Percentiles rank a stretch among this genome's conserved stretches.
phyloP scores from a whole-genome alignment of 1,140 invertebrate genomes.

The Calliopsis andreniformis region DNA sequence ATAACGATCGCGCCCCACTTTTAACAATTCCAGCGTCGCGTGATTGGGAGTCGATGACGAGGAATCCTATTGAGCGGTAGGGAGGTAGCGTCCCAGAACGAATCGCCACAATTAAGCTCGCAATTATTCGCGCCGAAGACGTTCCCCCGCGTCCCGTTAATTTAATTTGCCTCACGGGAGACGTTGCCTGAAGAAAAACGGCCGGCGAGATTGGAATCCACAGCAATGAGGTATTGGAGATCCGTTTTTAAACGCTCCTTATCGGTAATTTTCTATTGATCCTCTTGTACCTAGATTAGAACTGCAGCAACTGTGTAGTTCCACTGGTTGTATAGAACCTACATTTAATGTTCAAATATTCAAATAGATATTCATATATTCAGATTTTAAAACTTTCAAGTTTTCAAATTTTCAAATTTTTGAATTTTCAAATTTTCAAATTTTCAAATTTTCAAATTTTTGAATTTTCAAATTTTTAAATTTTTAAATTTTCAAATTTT shows the following conservation, averaged over 20 bases:
- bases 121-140: constrained; percentile 65
- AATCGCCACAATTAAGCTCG: constrained; percentile 66
- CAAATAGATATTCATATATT: no score
- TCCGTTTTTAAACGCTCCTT: constrained; percentile 58
- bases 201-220: constrained; percentile 56
- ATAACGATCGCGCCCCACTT: not conserved
- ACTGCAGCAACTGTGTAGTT: not conserved
- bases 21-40: constrained; percentile 49
- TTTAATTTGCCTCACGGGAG: constrained; percentile 64
- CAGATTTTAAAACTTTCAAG: no score
- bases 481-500: no score
- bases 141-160: constrained; percentile 44
- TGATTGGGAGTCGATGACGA: constrained; percentile 46
- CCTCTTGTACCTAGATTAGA: not conserved
- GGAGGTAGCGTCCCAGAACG: constrained; percentile 43
- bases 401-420: no score
- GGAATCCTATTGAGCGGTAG: constrained; percentile 34
- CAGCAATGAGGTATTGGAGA: constrained; percentile 32
- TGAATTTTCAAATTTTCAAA: no score
- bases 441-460: no score
- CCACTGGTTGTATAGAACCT: not conserved
- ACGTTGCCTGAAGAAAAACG: constrained; percentile 59
- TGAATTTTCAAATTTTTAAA: no score
- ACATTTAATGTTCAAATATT: constrained; percentile 14
- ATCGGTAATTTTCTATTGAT: constrained; percentile 37